A percentile compares a stretch with the other conserved stretches of the same genome.
Evolutionary conservation across 2,797 vertebrate species (phyloP).

Genomic region (Momotus momota): DNA sequence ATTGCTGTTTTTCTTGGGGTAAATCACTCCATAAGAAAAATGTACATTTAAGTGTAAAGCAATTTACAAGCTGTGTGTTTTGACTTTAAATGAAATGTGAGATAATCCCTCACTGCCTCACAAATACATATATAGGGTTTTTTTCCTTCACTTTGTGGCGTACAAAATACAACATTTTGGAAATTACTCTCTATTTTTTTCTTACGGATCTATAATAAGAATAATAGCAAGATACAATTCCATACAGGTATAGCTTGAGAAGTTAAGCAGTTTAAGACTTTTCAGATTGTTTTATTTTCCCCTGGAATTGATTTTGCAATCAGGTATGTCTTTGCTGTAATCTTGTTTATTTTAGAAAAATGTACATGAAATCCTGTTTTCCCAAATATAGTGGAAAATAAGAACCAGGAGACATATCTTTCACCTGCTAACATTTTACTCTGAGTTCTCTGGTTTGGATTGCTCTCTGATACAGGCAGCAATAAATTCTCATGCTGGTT

Average conservation of each 20-base stretch:
- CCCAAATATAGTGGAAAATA: neutral
- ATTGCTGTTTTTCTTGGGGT: conserved; percentile 59
- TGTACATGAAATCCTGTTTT: conserved; percentile 1
- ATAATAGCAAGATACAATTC: conserved; percentile 7
- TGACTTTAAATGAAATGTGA: conserved; percentile 53
- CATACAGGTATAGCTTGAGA: neutral
- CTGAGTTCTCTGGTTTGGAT: neutral
- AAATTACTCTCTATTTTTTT: neutral
- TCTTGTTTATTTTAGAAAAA: conserved; percentile 42
- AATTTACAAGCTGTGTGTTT: conserved; percentile 45
- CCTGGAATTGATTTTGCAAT: conserved; percentile 21
- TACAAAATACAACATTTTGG: conserved; percentile 36
- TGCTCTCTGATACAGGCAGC: neutral
- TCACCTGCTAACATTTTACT: neutral
- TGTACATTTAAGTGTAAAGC: conserved; percentile 49
- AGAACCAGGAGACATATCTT: neutral
- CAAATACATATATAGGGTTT: neutral
- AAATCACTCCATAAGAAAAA: conserved; percentile 61
- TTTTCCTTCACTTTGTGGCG: conserved; percentile 32
- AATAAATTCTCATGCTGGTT: neutral
- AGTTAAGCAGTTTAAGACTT: conserved; percentile 11
- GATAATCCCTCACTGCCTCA: conserved; percentile 27
- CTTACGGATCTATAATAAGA: conserved; percentile 18
- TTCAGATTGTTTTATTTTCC: conserved; percentile 28
- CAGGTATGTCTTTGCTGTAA: neutral